Evolutionary conservation across 2,888 invertebrate genomes (phyloP), one percentile per base, ranked within the genome.

Genomic region (Xestia xanthographa): DNA sequence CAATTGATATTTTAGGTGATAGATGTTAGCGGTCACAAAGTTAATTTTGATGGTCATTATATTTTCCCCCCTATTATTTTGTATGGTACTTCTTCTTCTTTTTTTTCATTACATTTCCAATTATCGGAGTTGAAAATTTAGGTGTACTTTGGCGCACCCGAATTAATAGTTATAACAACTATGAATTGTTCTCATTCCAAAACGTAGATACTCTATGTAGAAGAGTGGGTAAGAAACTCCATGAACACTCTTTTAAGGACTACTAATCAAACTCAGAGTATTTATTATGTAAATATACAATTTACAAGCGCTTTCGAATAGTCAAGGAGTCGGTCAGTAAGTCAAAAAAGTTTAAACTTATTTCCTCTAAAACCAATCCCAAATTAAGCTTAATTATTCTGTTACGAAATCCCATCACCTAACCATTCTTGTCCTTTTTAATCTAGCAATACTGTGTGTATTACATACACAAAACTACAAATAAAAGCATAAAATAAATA

Each of bases 401-500:
- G 2, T 45, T 63, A 62, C 2, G 0, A 29, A 34, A 70, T 34
- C 12, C 17, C 41, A 65, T 6, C 2, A 50, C 22, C 38, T 38
- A 29, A 43, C 22, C 14, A 53, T 29, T 62, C 1, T 11, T 9
- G 38, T 20, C 11, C 0, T 5, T 2, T 22, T 26, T n/a, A 63
- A 29, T 26, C 26, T 62, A 62, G 38, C 26, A 50, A 9, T 66
- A 66, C 26, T 34, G 34, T 34, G 34, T 34, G 34, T 34, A 63
- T 14, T 22, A 38, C 5, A 43, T 6, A 70, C 2, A 71, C 4
- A 50, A 9, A 68, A 9, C 22, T 41, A 77, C 83, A 83, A 34
- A 34, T 5, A 34, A 34, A 85, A 85, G 75, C 67, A 70, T 63
- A 63, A 77, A 81, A 79, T 79, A 90, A 86, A 91, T 88, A 83